Evolutionary conservation across 2,888 invertebrate genomes (phyloP), one percentile per base, ranked within the genome.

Genomic region (Ophion obscuratus): DNA sequence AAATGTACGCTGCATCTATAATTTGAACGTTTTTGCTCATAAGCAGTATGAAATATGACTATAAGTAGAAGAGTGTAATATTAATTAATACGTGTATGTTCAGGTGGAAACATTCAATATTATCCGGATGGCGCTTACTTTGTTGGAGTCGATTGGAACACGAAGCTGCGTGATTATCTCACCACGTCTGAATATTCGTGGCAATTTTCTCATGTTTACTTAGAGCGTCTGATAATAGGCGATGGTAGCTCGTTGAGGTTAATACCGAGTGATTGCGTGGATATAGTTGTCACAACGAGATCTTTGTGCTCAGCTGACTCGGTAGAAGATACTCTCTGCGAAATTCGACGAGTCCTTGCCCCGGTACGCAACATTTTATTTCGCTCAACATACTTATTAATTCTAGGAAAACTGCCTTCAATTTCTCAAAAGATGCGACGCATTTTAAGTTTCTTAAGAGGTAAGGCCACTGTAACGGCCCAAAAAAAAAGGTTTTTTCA

Each of bases 41-140:
- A 40, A 40, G 40, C 40, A 40, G 40, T 40, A 40, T 9, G 5
- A 40, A 40, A 40, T 7, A 40, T 9, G 40, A 40, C 7, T 5
- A 40, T 40, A 9, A 6, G 40, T 40, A 40, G 40, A 64, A 27
- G 47, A 44, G 11, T 62, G 11, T 36, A 75, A 75, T n/a, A n/a
- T 57, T 14, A 17, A 36, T 57, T 31, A 11, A n/a, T n/a, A 10
- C 17, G 11, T 62, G 11, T 66, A 3, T 59, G n/a, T 87, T 0
- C 79, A 93, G 93, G 93, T 20, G 91, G 92, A 83, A 93, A 93
- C 71, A 90, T 93, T 71, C 91, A 88, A 64, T 93, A 90, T 83
- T 93, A 93, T 86, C 93, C 92, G 0, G 88, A 91, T 27, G 91
- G 89, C 44, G 89, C 91, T 31, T 91, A 91, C 77, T 89, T 93